phyloP scores from a whole-genome alignment of 2,888 invertebrate species.

The Entomobrya multifasciata region DNA sequence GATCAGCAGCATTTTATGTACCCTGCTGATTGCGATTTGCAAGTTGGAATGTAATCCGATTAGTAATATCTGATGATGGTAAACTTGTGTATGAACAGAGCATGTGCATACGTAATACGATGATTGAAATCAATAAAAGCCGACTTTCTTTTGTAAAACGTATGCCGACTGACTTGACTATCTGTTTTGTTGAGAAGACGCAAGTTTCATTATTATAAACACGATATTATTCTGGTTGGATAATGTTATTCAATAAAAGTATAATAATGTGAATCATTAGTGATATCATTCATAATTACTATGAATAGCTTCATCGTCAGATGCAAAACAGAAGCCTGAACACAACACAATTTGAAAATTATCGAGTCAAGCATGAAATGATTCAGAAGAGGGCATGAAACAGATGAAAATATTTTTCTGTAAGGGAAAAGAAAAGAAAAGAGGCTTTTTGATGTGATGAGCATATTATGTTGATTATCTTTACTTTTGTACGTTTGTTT shows the following conservation, averaged over 20 bases:
- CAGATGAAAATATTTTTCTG: no score
- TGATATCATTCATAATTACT: constrained; percentile 31
- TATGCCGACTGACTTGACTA: neutral
- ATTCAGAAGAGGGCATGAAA: neutral
- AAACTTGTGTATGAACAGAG: neutral
- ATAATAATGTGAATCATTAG: constrained; percentile 4
- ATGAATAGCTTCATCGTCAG: neutral
- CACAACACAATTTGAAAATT: neutral
- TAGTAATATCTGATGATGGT: neutral
- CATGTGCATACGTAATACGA: neutral
- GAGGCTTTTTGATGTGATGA: neutral
- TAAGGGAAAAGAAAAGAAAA: constrained; percentile 5
- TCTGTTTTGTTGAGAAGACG: no score
- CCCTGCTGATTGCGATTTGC: constrained; percentile 1
- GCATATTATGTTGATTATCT: neutral
- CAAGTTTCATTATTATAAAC: neutral
- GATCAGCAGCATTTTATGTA: neutral
- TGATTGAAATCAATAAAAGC: constrained; percentile 31
- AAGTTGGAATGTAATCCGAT: constrained; percentile 11
- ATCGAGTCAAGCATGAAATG: neutral
- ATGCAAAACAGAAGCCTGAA: neutral
- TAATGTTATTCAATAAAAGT: constrained; percentile 1
- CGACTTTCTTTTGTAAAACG: constrained; percentile 22
- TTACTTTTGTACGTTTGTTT: neutral
- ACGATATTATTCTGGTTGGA: no score